A percentile compares a stretch with the other conserved stretches of the same genome.
Evolutionary conservation across 35 echinoderm and acorn worm species (phyloP).

Genomic region (Lytechinus pictus): DNA sequence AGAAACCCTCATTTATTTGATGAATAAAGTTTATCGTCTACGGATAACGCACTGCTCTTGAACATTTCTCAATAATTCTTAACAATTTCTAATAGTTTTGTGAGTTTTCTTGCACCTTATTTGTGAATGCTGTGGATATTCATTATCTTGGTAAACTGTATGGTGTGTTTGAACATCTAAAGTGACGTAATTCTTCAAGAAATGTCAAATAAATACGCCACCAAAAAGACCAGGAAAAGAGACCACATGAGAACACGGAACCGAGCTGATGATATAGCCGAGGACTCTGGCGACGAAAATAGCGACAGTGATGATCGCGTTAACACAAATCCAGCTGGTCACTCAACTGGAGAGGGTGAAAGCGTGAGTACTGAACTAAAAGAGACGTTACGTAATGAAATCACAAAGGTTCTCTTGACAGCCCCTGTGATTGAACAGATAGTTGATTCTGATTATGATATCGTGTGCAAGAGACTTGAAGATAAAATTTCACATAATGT

Average conservation of each 20-base stretch:
- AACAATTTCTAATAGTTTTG: no score
- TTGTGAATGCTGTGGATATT: not conserved
- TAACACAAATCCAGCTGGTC: not conserved
- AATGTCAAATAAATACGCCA: not conserved
- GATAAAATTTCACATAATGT: no score
- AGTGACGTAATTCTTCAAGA: not conserved
- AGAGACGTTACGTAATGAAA: not conserved
- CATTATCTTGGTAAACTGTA: not conserved
- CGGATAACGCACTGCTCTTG: no score
- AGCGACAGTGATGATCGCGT: not conserved
- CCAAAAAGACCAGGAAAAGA: not conserved
- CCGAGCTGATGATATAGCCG: not conserved
- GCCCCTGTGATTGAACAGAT: not conserved
- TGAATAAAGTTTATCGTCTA: no score
- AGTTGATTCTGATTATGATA: not conserved
- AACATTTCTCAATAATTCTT: no score
- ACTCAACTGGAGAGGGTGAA: not conserved
- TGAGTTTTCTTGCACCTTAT: no score
- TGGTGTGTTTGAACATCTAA: not conserved
- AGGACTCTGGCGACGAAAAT: not conserved
- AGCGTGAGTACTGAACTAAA: constrained; percentile 6
- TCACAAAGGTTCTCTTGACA: constrained; percentile 8
- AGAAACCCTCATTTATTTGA: no score
- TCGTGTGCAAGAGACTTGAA: no score
- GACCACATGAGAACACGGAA: not conserved